These are phyloP conservation scores for Semaprochilodus insignis DNA, from an alignment of 2,797 vertebrate species.

Conservation along the genomic window DNA sequence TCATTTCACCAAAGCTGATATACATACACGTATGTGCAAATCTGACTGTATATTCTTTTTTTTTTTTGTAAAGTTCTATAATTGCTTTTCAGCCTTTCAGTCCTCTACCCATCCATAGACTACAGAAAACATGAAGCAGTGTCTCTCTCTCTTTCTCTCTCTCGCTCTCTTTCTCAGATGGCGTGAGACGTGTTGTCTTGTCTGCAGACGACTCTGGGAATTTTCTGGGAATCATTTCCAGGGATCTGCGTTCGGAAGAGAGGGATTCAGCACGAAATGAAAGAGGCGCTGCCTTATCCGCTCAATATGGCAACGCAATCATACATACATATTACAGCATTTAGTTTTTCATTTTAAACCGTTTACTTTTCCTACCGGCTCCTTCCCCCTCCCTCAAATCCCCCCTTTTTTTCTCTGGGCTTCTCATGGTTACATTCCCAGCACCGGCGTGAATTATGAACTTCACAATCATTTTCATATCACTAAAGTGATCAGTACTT, in stretches of 20 bases:
- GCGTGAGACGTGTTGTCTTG: slow-evolving; percentile 34
- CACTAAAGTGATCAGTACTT: not conserved
- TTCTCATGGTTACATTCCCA: not conserved
- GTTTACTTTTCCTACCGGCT: slow-evolving; percentile 16
- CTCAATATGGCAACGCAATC: slow-evolving; percentile 22
- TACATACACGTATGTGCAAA: too few species aligned
- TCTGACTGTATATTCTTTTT: too few species aligned
- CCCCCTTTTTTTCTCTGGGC: not conserved
- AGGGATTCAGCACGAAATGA: slow-evolving; percentile 44
- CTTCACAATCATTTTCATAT: not conserved
- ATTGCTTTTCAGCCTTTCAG: too few species aligned
- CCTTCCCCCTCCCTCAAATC: not conserved
- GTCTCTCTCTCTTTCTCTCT: not conserved
- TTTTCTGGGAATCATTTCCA: slow-evolving; percentile 54
- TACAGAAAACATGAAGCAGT: too few species aligned
- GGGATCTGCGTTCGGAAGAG: slow-evolving; percentile 39
- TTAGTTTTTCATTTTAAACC: slow-evolving; percentile 39
- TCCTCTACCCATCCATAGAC: too few species aligned
- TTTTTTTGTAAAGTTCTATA: too few species aligned
- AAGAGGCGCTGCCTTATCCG: slow-evolving; percentile 42
- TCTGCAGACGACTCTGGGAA: slow-evolving; percentile 43
- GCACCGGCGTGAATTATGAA: not conserved
- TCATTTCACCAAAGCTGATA: too few species aligned
- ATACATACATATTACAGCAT: slow-evolving; percentile 29
- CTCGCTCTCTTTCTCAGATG: not conserved